Percentiles rank a stretch among this genome's conserved stretches.
These are phyloP conservation scores for Globicephala melas DNA, from an alignment of 2,113 vertebrate species.

Conservation along the genomic window DNA sequence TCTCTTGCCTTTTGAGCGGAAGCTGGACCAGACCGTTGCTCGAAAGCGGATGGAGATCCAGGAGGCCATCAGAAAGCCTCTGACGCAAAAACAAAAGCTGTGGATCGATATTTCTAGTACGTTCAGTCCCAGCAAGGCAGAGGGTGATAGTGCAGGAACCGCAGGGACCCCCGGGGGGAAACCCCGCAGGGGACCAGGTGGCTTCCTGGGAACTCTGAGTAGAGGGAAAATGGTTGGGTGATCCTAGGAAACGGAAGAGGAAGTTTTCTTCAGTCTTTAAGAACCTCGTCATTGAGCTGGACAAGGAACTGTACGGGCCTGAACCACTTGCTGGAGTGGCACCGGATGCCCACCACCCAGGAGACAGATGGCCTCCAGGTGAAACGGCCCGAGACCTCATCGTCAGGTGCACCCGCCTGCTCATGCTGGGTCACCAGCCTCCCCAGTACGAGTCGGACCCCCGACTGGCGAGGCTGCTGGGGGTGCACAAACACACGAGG, in stretches of 20 bases:
- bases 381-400: slow-evolving; percentile 95
- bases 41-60: slow-evolving; percentile 99
- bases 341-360: slow-evolving; percentile 96
- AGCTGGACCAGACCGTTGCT: slow-evolving; percentile 98
- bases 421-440: slow-evolving; percentile 98
- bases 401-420: slow-evolving; percentile 96
- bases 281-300: slow-evolving; percentile 96
- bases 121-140: slow-evolving; percentile 94
- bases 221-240: slow-evolving; percentile 97
- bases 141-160: slow-evolving; percentile 85
- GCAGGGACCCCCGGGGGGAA: slow-evolving; percentile 55
- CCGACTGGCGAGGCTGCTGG: slow-evolving; percentile 92
- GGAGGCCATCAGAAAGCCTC: slow-evolving; percentile 98
- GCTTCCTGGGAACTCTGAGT: slow-evolving; percentile 98
- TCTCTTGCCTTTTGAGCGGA: slow-evolving; percentile 97
- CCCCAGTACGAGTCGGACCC: slow-evolving; percentile 98
- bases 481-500: slow-evolving; percentile 97
- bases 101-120: slow-evolving; percentile 99
- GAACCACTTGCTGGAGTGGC: slow-evolving; percentile 99
- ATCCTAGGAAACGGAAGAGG: slow-evolving; percentile 96
- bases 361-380: slow-evolving; percentile 99
- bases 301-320: slow-evolving; percentile 97
- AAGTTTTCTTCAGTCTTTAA: slow-evolving; percentile 99
- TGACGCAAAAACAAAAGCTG: slow-evolving; percentile 98
- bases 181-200: slow-evolving; percentile 87